Conservation (phyloP, 2,797 vertebrate species). For the Enteromius mattozi region DNA sequence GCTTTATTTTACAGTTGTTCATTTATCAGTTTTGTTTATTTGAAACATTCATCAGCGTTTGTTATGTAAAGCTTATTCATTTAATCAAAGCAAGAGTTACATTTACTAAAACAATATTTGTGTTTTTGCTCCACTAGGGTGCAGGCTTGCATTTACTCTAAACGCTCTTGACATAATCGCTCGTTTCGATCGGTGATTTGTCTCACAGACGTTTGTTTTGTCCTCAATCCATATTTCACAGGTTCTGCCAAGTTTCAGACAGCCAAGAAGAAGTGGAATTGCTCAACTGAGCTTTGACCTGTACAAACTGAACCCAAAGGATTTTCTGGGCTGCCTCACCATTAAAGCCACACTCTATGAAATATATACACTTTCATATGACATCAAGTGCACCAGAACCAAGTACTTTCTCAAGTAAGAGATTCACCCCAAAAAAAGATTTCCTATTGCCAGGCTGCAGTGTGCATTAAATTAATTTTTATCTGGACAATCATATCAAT, state of each 20-base stretch:
- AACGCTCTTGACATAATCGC: neutral
- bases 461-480: neutral
- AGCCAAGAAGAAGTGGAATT: constrained; percentile 79
- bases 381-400: constrained; percentile 79
- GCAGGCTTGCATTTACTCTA: neutral
- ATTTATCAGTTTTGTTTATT: neutral
- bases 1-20: neutral
- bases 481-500: neutral
- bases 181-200: neutral
- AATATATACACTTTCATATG: constrained; percentile 82
- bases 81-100: neutral
- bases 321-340: constrained; percentile 84
- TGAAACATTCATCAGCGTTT: neutral
- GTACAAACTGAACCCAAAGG: constrained; percentile 84
- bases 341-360: constrained; percentile 79
- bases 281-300: constrained; percentile 85
- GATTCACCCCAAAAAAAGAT: neutral
- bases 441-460: neutral
- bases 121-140: constrained; percentile 20
- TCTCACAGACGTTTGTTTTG: neutral
- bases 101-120: neutral
- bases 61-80: neutral
- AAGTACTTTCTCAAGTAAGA: constrained; percentile 81
- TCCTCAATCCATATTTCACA: neutral
- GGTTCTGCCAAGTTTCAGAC: constrained; percentile 59